These are phyloP conservation scores for Dynastes hyllus DNA, from an alignment of 2,888 invertebrate species.

Conservation along the genomic window DNA sequence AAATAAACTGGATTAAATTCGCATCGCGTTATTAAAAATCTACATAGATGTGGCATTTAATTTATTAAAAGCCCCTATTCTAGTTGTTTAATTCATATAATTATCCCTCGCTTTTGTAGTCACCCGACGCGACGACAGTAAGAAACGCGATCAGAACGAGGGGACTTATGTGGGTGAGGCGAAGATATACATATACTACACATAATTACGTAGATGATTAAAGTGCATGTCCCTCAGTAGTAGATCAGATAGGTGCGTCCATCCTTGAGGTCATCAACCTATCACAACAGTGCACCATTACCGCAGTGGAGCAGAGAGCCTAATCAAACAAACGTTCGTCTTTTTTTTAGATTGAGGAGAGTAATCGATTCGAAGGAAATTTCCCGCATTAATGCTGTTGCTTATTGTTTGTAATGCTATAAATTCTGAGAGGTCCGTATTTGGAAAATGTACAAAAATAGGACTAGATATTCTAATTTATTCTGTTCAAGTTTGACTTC, in stretches of 20 bases:
- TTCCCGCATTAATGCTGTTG: too few species aligned
- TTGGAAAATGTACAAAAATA: too few species aligned
- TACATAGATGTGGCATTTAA: conserved; percentile 9
- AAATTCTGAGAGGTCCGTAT: too few species aligned
- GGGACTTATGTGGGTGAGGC: conserved; percentile 36
- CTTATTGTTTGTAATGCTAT: too few species aligned
- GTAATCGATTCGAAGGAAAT: neutral
- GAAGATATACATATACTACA: conserved; percentile 20
- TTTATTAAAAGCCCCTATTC: conserved; percentile 18
- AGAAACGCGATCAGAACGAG: conserved; percentile 30
- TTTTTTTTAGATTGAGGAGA: neutral
- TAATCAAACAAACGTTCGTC: conserved; percentile 21
- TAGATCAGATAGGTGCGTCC: conserved; percentile 49
- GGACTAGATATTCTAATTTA: too few species aligned
- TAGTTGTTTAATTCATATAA: conserved; percentile 34
- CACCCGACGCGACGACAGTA: conserved; percentile 16
- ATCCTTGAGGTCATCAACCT: conserved; percentile 46
- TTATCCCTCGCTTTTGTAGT: conserved; percentile 23
- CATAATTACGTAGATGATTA: conserved; percentile 37
- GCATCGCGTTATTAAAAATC: neutral
- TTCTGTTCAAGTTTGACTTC: too few species aligned
- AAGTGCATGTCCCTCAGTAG: conserved; percentile 48
- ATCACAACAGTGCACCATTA: conserved; percentile 26
- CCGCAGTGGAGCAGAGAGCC: neutral
- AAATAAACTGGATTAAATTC: neutral